These are phyloP conservation scores for Hydra vulgaris DNA, from an alignment of 30 jellyfish, hydroid and myxozoan genomes.

Conservation along the genomic window DNA sequence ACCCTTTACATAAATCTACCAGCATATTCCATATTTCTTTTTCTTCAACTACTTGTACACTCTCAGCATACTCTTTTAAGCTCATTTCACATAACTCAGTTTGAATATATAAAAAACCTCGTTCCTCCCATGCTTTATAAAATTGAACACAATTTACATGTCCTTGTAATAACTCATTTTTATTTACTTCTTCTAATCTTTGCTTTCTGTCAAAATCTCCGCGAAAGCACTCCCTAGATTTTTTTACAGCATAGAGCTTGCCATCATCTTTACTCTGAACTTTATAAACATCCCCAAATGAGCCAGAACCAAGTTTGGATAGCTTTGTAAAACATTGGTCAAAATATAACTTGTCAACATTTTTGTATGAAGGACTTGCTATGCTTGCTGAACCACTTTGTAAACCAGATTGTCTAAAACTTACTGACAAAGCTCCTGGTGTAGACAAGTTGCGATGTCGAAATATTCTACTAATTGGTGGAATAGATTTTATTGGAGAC, in stretches of 20 bases:
- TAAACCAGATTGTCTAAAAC: constrained; percentile 59
- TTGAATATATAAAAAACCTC: constrained; percentile 65
- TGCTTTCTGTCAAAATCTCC: constrained; percentile 80
- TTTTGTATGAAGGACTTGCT: constrained; percentile 22
- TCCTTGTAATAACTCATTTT: constrained; percentile 58
- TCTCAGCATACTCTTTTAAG: constrained; percentile 75
- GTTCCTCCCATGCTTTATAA: constrained; percentile 95
- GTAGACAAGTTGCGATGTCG: constrained; percentile 43
- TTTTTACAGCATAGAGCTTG: constrained; percentile 73
- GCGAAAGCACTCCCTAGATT: constrained; percentile 70
- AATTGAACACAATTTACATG: constrained; percentile 69
- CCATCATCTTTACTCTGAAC: constrained; percentile 96
- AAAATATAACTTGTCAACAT: constrained; percentile 9
- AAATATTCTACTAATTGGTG: constrained; percentile 87
- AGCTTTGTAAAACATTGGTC: constrained; percentile 72
- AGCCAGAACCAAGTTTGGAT: constrained; percentile 65
- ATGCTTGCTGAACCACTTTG: constrained; percentile 24
- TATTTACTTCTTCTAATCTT: constrained; percentile 80
- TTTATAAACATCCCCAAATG: constrained; percentile 87
- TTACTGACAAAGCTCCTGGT: constrained; percentile 68
- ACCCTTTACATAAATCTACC: constrained; percentile 56
- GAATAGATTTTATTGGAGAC: constrained; percentile 96
- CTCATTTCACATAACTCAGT: constrained; percentile 95
- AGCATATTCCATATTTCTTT: constrained; percentile 77
- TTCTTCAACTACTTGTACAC: constrained; percentile 50